Evolutionary conservation across 2,888 invertebrate species (phyloP), one percentile per base, ranked within the genome.

Genomic region (Plagodis pulveraria): DNA sequence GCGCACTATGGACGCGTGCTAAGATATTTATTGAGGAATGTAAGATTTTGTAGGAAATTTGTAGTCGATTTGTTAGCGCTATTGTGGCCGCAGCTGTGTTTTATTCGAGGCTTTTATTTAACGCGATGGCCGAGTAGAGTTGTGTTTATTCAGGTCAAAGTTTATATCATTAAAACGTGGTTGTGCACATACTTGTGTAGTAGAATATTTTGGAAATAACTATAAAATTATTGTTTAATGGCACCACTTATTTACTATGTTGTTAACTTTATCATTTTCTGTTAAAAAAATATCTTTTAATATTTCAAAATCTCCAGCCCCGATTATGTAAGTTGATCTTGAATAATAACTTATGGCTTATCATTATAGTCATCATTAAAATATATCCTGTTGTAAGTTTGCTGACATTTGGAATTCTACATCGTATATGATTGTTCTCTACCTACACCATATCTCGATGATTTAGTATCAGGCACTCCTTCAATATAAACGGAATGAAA

Each of bases 41-140:
- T 74, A 73, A 72, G 74, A 68, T 77, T 81, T 83, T 81, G 81
- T 81, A 73, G 74, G 61, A 78, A 76, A 83, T 86, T 85, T 87
- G 86, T 86, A 79, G 73, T 72, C 78, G 74, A 80, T 81, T 80
- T 80, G 77, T 74, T 72, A 72, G 70, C 65, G 69, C 69, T 65
- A 63, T 71, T 68, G 66, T 65, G 66, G 50, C 43, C 49, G 59
- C 57, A 48, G 56, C 54, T 46, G 57, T 42, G 47, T 49, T 63
- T 62, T 53, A 50, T 56, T 65, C 48, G 55, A 48, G 34, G 56
- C 48, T 58, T 67, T 63, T 62, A 62, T 62, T 60, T 54, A 58
- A 62, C 43, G 47, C 35, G 38, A 22, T 22, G 22, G 22, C 22
- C n/a, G 36, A 41, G 47, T 50, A 9, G 35, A 48, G 55, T 49